Base-by-base conservation (phyloP, 2,797 vertebrate species). In the Spea hammondii region DNA sequence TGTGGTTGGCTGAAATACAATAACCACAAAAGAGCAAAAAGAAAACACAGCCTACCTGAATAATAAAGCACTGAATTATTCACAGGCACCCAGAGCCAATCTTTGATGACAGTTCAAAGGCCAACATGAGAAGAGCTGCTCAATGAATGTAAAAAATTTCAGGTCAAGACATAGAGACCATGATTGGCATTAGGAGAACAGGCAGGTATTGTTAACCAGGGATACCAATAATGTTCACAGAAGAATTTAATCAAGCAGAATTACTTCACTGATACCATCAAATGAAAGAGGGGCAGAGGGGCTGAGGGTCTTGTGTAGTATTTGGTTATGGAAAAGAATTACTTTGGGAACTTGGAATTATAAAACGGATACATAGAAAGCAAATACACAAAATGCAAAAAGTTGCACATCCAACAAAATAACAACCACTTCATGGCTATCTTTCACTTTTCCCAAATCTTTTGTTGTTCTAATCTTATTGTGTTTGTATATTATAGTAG, bases 181-280 rank as follows among this genome's bases (percentile, higher is more conserved):
- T 62, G 59, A 62, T 12, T 32, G n/a, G 59, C 14, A 17, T 62
- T 3, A 62, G 32, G 59, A 32, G 59, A 62, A 62, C 59, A 62
- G 59, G 32, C 59, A 62, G 59, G 59, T 62, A 62, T 62, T 62
- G 59, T 62, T 62, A 17, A 3, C 59, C 59, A 62, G 14, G 59
- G 59, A 62, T 62, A 4, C 4, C 9, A 32, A 62, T 62, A 17
- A 62, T 62, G n/a, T 6, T 5, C 14, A 62, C 59, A 62, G 32
- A 62, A 62, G 9, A 32, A 17, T 12, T 5, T 62, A 17, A 8
- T 9, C 59, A 62, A 14, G 1, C 32, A 62, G n/a, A 62, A 62
- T 6, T n/a, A 62, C 14, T 32, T 4, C 51, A 53, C 51, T 53
- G 51, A 53, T 53, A 53, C 51, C 10, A 11, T 7, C n/a, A 59